Base-by-base conservation (phyloP, 2,113 vertebrate species). In the Phasianus colchicus region DNA sequence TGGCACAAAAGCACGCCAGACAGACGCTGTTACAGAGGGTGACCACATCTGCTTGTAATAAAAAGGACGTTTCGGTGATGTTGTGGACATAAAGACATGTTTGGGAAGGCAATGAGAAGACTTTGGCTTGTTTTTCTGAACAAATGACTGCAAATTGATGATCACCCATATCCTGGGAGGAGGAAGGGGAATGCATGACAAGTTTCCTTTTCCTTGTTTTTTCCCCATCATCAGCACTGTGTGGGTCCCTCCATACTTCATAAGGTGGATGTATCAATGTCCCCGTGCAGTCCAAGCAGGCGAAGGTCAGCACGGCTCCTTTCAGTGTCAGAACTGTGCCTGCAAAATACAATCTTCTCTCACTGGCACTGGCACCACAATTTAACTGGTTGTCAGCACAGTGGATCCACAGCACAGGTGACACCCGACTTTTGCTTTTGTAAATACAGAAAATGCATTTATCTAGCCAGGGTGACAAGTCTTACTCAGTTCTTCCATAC, bases 71-170 rank as follows among this genome's bases (percentile, higher is more conserved):
- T 96, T 99, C 99, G 3, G 99, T 99, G 98, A 99, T 99, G 98
- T 99, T 99, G 97, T 99, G 99, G 82, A 98, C 98, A 60, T 99
- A 99, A 88, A 99, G 98, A 97, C 99, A 99, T 43, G 98, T 98
- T 98, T 99, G 99, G n/a, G 99, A 98, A 87, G 99, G 99, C 98
- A 99, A 99, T 95, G 99, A 96, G 97, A 99, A 98, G 60, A 99
- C 99, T 98, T 99, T 99, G 97, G 99, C 99, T 98, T 99, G 99
- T 96, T 98, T 99, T 97, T 99, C 99, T 27, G 99, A 99, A 97
- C 99, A 99, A 95, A 99, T 98, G 92, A 99, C 98, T 47, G 98
- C 98, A 97, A 99, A 98, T 89, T 99, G 99, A 95, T 99, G 98
- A 40, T 99, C 99, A 88, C 98, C 98, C 90, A 94, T 96, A 36